phyloP scores from a whole-genome alignment of 1,140 invertebrate genomes.

The Ericerus pela region DNA sequence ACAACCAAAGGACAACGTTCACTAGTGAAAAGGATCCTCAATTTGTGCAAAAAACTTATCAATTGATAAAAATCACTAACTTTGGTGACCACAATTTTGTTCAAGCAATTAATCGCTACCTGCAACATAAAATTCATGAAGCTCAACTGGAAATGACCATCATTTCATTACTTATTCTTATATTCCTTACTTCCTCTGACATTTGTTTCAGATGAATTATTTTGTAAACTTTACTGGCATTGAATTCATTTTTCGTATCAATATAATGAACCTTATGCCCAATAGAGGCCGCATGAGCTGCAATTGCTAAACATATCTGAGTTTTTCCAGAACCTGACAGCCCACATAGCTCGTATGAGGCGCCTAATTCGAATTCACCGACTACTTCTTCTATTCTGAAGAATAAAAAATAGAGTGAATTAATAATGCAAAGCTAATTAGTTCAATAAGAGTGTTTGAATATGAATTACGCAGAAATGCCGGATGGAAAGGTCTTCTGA shows the following conservation, averaged over 20 bases:
- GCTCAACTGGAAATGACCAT: neutral
- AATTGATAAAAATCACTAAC: neutral
- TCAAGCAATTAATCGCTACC: neutral
- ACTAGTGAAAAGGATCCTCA: neutral
- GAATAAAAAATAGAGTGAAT: neutral
- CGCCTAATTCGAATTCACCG: conserved; percentile 44
- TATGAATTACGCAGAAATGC: neutral
- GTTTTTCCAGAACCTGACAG: conserved; percentile 52
- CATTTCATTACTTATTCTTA: neutral
- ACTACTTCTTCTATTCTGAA: conserved; percentile 46
- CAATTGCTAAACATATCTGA: conserved; percentile 44
- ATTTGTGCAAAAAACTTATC: neutral
- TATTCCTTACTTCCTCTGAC: neutral
- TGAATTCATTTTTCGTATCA: conserved; percentile 49
- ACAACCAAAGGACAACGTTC: neutral
- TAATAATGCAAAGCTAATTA: neutral
- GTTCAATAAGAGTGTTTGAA: too few relatives aligned
- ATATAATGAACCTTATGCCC: conserved; percentile 38
- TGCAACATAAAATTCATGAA: neutral
- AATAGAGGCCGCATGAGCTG: conserved; percentile 34
- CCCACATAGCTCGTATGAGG: conserved; percentile 56
- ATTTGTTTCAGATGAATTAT: neutral
- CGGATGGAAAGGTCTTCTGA: neutral
- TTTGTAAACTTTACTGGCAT: conserved; percentile 22
- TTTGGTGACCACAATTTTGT: neutral